Evolutionary conservation across 2,113 vertebrate genomes (phyloP), one percentile per base, ranked within the genome.

Genomic region (Toxotes chatareus): DNA sequence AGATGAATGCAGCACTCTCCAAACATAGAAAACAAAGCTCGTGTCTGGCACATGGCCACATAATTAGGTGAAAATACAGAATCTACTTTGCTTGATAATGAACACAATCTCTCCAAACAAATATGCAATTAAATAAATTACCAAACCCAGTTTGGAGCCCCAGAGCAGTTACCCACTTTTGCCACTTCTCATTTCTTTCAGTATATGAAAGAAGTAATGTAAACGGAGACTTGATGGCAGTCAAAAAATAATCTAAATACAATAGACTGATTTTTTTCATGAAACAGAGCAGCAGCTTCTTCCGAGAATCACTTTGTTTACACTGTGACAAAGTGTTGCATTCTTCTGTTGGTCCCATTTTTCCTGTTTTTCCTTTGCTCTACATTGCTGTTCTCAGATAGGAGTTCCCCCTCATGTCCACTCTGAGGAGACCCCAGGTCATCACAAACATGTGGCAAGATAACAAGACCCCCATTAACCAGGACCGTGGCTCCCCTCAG

Each of bases 391-490:
- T 65, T 57, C 38, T 68, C 60, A 47, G 60, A 10, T 0, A 46
- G 79, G 70, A 86, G 56, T 89, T 89, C 63, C 89, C 80, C 82
- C 36, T 2, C 42, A 82, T 44, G 44, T 82, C 57, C 62, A 62
- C 73, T 83, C 47, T 53, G 64, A 31, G 76, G 13, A 62, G 53
- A 80, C 47, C 70, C 70, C 63, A 23, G 82, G 79, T 82, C 83
- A 89, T 80, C 66, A 73, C 76, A 85, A 86, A 80, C 70, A 90
- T 86, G 79, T 76, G 63, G 80, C 68, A 65, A 78, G 77, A 92
- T 88, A 89, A 90, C 46, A 93, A 89, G 61, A 89, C 67, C 81
- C 71, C 84, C 88, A 84, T 89, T 78, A 79, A 84, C 65, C 27
- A 38, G 46, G 65, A 85, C 77, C 81, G 72, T 21, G 32, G 51